Evolutionary conservation across 1,140 invertebrate genomes (phyloP), one percentile per base, ranked within the genome.

Genomic region (Drosophila trapezifrons): DNA sequence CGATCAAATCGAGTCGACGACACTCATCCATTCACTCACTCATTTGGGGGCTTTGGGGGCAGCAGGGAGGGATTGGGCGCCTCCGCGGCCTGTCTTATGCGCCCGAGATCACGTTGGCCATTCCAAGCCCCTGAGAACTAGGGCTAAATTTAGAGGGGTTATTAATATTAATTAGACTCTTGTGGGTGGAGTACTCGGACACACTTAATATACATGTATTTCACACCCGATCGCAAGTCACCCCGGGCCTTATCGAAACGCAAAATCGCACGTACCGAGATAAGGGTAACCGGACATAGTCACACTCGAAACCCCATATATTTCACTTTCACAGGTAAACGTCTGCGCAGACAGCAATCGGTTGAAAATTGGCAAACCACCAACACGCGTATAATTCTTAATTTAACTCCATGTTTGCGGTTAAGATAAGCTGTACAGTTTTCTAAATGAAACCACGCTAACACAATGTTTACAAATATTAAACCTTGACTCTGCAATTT

Each of bases 111-210:
- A 77, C 67, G 78, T 80, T 73, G 17, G 10, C 43, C 55, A 58
- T 47, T 20, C 13, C 35, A 52, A 27, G 38, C 35, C 8, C 17
- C 43, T 52, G 46, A 66, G 51, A 15, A 27, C 17, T 17, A 29
- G 49, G 15, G 7, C 60, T 64, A 59, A 80, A 60, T 71, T 54
- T 76, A 59, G 43, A 62, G 51, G 18, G 20, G 47, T 78, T 72
- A 78, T 81, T 60, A 58, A 66, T 56, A 67, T 60, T 78, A 78
- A 85, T 78, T 78, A 78, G 45, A 25, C 52, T 75, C 74, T 60
- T 72, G 58, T 64, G 45, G 13, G 38, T 59, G 22, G 46, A 62
- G 76, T 55, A 52, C 47, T 75, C 8, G 37, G 29, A 17, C 65
- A 47, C 55, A 54, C 29, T 40, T 56, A 55, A 79, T 67, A 54